Conservation (phyloP, 2,888 invertebrate genomes). For the Plagodis dolabraria region DNA sequence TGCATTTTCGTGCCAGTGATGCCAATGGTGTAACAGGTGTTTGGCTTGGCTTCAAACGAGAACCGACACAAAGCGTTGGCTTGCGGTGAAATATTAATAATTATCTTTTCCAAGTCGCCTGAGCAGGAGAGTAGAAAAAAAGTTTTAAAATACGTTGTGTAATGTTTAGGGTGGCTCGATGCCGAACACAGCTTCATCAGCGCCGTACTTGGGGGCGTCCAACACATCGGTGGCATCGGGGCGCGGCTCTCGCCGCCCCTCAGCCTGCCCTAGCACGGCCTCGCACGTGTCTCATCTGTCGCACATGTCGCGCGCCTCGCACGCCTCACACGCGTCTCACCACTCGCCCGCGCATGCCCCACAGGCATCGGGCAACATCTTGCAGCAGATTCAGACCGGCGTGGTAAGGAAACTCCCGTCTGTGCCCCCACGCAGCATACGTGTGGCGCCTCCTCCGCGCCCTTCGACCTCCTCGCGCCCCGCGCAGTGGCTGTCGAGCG, state of each 20-base stretch:
- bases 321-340: conserved; percentile 87
- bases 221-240: conserved; percentile 74
- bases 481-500: conserved; percentile 81
- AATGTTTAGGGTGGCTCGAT: conserved; percentile 91
- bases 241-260: conserved; percentile 89
- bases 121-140: no score
- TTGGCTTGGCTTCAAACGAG: neutral
- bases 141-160: conserved; percentile 13
- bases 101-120: no score
- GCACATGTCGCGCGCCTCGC: conserved; percentile 68
- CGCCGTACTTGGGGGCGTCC: conserved; percentile 92
- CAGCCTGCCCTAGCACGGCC: conserved; percentile 82
- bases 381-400: conserved; percentile 96
- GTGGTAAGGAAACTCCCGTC: conserved; percentile 94
- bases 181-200: conserved; percentile 95
- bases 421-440: conserved; percentile 86
- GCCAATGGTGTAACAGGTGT: neutral
- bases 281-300: conserved; percentile 76
- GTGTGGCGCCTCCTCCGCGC: conserved; percentile 72
- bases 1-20: neutral
- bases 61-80: neutral
- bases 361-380: conserved; percentile 88
- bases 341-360: conserved; percentile 83
- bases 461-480: conserved; percentile 75
- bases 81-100: neutral